Percentiles rank a stretch among this genome's conserved stretches.
Conservation (phyloP, 1,140 invertebrate species). For the Leguminivora glycinivorella region DNA sequence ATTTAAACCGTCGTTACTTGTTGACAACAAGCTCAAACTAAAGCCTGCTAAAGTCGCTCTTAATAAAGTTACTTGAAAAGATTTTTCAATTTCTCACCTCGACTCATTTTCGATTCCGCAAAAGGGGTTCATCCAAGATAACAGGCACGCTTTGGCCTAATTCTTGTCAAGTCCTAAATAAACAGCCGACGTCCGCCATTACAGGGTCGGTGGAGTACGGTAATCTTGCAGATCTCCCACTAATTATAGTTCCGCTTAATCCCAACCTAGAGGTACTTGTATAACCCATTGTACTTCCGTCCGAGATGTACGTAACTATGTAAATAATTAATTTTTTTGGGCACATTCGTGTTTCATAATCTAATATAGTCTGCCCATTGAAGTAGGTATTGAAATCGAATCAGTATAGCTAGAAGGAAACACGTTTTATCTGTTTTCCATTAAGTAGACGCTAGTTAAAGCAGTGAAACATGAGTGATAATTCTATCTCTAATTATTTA, state of each 20-base stretch:
- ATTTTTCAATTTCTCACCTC: constrained; percentile 27
- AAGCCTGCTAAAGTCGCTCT: constrained; percentile 25
- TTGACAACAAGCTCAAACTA: constrained; percentile 43
- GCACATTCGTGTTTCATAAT: too few relatives aligned
- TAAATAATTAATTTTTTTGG: not conserved
- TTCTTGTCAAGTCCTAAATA: constrained; percentile 67
- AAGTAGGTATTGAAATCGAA: too few relatives aligned
- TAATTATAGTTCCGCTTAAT: constrained; percentile 67
- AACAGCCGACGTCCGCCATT: constrained; percentile 54
- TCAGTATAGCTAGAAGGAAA: too few relatives aligned
- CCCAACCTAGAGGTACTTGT: constrained; percentile 44
- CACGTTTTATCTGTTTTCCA: too few relatives aligned
- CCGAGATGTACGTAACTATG: not conserved
- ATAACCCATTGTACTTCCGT: constrained; percentile 9
- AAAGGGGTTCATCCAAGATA: constrained; percentile 31
- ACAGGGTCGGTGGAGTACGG: constrained; percentile 50
- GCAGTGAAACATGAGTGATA: not conserved
- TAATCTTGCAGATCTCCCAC: constrained; percentile 67
- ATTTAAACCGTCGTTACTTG: constrained; percentile 48
- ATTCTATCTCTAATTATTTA: not conserved
- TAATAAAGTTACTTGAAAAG: not conserved
- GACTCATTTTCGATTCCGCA: not conserved
- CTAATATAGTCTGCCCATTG: too few relatives aligned
- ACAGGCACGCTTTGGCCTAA: constrained; percentile 49
- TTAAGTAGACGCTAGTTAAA: not conserved